These are phyloP conservation scores for Abrostola tripartita DNA, from an alignment of 2,888 invertebrate species.

Conservation along the genomic window DNA sequence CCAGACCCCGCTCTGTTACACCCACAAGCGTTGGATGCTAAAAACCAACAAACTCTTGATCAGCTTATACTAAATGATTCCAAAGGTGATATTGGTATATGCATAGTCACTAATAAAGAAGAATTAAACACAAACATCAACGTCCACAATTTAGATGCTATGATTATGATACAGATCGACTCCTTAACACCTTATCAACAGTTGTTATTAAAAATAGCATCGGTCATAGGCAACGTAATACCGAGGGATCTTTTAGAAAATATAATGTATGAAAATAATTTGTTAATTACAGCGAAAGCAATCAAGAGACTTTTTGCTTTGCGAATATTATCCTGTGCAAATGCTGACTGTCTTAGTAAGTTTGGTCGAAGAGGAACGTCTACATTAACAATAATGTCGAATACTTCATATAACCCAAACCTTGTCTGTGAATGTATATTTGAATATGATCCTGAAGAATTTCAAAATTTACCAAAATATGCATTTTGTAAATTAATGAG, in stretches of 20 bases:
- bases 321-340: constrained; percentile 87
- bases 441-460: constrained; percentile 72
- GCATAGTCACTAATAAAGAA: constrained; percentile 73
- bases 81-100: constrained; percentile 70
- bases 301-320: constrained; percentile 87
- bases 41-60: constrained; percentile 72
- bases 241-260: constrained; percentile 85
- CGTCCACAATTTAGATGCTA: constrained; percentile 80
- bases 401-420: constrained; percentile 47
- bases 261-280: constrained; percentile 86
- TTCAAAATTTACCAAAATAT: constrained; percentile 82
- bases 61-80: constrained; percentile 66
- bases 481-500: constrained; percentile 88
- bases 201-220: constrained; percentile 88
- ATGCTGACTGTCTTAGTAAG: constrained; percentile 59
- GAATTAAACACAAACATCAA: constrained; percentile 77
- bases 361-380: constrained; percentile 57
- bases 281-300: constrained; percentile 82
- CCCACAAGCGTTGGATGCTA: constrained; percentile 73
- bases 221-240: constrained; percentile 88
- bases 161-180: constrained; percentile 87
- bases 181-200: constrained; percentile 89
- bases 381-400: constrained; percentile 48
- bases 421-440: constrained; percentile 78
- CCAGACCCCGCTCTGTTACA: constrained; percentile 70